Evolutionary conservation across 2,888 invertebrate genomes (phyloP), one percentile per base, ranked within the genome.

Genomic region (Cantharis flavilabris): DNA sequence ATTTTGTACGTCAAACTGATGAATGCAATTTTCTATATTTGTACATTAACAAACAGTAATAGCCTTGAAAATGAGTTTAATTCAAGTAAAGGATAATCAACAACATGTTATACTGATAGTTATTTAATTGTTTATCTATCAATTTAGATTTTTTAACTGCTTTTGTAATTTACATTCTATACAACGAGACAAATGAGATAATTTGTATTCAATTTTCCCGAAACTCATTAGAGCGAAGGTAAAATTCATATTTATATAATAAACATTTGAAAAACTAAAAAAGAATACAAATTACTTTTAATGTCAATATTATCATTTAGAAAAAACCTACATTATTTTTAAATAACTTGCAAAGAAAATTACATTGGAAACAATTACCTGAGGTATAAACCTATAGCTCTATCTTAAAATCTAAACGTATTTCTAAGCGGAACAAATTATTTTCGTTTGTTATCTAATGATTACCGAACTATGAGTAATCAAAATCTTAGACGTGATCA

Each of bases 401-500:
- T 49, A 49, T 49, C 49, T 49, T n/a, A 23, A 67, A 67, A 67
- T 67, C 65, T 67, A 67, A 67, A 67, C 23, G 23, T 67, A 67
- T 67, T 23, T 67, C 65, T 67, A 14, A 67, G 18, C 65, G 65
- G 26, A 23, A 26, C 23, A 10, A 23, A 67, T 67, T 67, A 23
- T 67, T 67, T 67, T 67, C 23, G 65, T 67, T n/a, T 23, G 65
- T 67, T 67, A 67, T 67, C 65, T 69, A 72, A 49, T 75, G 72
- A 71, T 76, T 72, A 33, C 72, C n/a, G 23, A 11, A 9, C 30
- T 72, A 79, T 75, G 76, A 77, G 70, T 79, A 72, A 72, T 73
- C 67, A 76, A 77, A 79, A 79, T 77, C 71, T 75, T 69, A 62
- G 76, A 63, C 77, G 67, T 71, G 76, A 67, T 69, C 70, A 76